Evolutionary conservation across 2,888 invertebrate genomes (phyloP).

Genomic region (Apodemia mormo): DNA sequence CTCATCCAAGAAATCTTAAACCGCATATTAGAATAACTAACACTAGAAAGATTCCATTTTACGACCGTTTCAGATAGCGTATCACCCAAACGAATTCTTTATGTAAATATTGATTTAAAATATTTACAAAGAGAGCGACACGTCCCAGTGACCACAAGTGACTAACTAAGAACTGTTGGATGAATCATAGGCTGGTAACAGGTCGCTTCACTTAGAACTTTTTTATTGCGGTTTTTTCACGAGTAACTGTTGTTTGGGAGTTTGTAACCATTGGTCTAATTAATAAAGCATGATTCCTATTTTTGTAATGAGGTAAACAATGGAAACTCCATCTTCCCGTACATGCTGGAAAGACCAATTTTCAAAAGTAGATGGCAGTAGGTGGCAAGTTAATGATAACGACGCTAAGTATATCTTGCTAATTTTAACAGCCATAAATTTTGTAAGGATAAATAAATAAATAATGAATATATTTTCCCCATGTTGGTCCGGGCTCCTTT

Average conservation of each 20-base stretch:
- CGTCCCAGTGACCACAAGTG: slow-evolving; percentile 32
- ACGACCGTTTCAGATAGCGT: slow-evolving; percentile 17
- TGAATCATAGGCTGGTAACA: slow-evolving; percentile 64
- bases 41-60: slow-evolving; percentile 19
- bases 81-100: slow-evolving; percentile 27
- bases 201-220: slow-evolving; percentile 63
- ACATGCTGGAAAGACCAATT: neutral
- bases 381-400: neutral
- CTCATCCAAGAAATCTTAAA: slow-evolving; percentile 31
- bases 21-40: slow-evolving; percentile 21
- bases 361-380: neutral
- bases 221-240: slow-evolving; percentile 66
- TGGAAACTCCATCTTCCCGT: neutral
- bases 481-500: too few species aligned
- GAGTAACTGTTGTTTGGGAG: slow-evolving; percentile 59
- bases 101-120: slow-evolving; percentile 62
- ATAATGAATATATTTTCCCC: too few species aligned
- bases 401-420: too few species aligned
- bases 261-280: slow-evolving; percentile 52
- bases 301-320: neutral
- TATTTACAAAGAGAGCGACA: slow-evolving; percentile 49
- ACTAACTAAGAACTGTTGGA: slow-evolving; percentile 42
- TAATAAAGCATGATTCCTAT: slow-evolving; percentile 36
- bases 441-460: too few species aligned
- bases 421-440: too few species aligned